Conservation (phyloP, 1,140 invertebrate genomes). For the Phortica variegata region DNA sequence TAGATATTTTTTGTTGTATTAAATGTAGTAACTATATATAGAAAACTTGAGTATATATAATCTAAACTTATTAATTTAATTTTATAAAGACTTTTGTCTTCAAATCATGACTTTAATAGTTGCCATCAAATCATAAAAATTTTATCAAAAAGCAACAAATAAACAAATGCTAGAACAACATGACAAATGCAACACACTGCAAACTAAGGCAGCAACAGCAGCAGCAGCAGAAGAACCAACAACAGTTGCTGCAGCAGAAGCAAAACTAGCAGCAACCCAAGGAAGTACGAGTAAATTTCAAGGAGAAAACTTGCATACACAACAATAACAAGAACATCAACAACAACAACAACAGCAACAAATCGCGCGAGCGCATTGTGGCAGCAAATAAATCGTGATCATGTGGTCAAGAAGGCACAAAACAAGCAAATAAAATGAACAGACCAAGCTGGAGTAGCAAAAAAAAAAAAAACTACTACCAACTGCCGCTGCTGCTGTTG, state of each 20-base stretch:
- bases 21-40: too few species aligned
- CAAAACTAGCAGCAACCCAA: constrained; percentile 11
- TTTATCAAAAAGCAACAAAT: constrained; percentile 16
- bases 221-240: constrained; percentile 1
- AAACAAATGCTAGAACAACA: constrained; percentile 5
- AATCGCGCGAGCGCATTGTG: too few species aligned
- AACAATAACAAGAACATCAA: constrained; percentile 25
- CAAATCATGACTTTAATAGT: too few species aligned
- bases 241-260: constrained; percentile 7
- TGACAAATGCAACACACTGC: too few species aligned
- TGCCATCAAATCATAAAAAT: constrained; percentile 4
- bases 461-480: too few species aligned
- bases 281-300: too few species aligned
- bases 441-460: too few species aligned
- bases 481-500: not conserved
- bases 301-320: constrained; percentile 32
- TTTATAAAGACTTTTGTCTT: too few species aligned
- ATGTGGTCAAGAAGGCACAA: constrained; percentile 49
- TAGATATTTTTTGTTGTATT: too few species aligned
- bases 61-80: too few species aligned
- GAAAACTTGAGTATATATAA: too few species aligned
- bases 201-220: not conserved
- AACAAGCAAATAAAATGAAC: too few species aligned
- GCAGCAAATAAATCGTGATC: constrained; percentile 56
- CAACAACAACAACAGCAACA: constrained; percentile 25